These are phyloP conservation scores for Columbina picui DNA, from an alignment of 2,113 vertebrate genomes.

Conservation along the genomic window DNA sequence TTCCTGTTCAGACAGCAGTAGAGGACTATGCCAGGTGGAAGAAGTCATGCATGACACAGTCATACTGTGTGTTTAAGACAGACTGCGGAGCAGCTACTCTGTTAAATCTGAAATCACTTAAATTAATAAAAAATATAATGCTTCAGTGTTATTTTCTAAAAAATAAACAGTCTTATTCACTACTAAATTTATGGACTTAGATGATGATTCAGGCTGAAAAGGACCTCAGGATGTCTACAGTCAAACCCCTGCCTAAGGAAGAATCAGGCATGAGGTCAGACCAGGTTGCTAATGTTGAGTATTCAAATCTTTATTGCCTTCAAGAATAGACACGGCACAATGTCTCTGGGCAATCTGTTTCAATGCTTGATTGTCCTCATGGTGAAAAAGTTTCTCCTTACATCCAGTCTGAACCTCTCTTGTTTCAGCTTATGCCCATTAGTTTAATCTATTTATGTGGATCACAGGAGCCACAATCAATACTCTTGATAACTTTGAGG, in stretches of 20 bases:
- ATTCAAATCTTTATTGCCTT: not conserved
- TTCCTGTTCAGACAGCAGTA: not conserved
- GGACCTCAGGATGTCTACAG: not conserved
- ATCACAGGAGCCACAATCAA: not conserved
- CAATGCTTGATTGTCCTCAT: not conserved
- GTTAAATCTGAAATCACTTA: not conserved
- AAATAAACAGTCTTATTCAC: not conserved
- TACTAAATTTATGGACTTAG: not conserved
- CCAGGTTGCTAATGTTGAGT: not conserved
- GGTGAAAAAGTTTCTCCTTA: not conserved
- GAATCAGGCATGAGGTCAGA: not conserved
- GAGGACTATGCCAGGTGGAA: not conserved
- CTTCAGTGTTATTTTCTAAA: not conserved
- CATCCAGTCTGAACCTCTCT: not conserved
- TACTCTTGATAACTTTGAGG: not conserved
- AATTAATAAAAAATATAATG: not conserved
- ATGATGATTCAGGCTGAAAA: not conserved
- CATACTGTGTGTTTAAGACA: not conserved
- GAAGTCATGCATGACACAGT: not conserved
- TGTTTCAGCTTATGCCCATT: not conserved
- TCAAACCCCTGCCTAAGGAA: not conserved
- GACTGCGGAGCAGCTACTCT: not conserved
- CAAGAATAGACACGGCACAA: not conserved
- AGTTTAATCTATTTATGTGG: not conserved
- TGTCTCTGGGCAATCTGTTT: not conserved